A percentile compares a stretch with the other conserved stretches of the same genome.
These are phyloP conservation scores for Dryocosmus kuriphilus DNA, from an alignment of 2,888 invertebrate species.

Conservation along the genomic window DNA sequence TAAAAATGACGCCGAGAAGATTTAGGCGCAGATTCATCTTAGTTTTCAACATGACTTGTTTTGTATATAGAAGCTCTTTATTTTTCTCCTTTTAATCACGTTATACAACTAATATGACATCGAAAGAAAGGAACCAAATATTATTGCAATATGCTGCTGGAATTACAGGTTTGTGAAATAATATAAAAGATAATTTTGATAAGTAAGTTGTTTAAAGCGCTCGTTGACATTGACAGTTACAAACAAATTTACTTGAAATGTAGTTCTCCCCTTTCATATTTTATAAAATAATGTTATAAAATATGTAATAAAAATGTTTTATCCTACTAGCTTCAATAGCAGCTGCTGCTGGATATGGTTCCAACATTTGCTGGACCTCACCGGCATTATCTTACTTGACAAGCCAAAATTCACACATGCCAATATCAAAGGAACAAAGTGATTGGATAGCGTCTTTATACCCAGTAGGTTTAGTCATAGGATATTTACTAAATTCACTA, in stretches of 20 bases:
- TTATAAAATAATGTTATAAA: no score
- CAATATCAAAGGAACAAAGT: conserved; percentile 64
- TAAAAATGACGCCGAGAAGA: no score
- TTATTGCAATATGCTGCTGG: conserved; percentile 7
- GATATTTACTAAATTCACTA: conserved; percentile 65
- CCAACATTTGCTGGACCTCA: conserved; percentile 70
- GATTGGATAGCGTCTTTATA: conserved; percentile 71
- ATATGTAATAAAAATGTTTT: no score
- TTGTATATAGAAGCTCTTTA: background rate
- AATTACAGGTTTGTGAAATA: background rate
- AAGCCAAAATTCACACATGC: conserved; percentile 59
- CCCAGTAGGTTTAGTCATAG: conserved; percentile 66
- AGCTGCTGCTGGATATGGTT: conserved; percentile 67
- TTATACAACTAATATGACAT: background rate
- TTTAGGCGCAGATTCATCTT: background rate
- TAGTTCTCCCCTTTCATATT: no score
- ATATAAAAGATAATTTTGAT: no score
- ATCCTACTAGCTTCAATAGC: conserved; percentile 62
- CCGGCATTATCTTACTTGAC: conserved; percentile 68
- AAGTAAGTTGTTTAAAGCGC: no score
- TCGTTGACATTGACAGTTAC: no score
- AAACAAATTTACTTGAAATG: no score
- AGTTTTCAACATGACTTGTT: background rate
- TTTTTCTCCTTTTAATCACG: background rate
- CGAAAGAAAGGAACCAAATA: background rate